Percentiles rank a stretch among this genome's conserved stretches.
These are phyloP conservation scores for Tenthredo livida DNA, from an alignment of 2,888 invertebrate species.

Conservation along the genomic window DNA sequence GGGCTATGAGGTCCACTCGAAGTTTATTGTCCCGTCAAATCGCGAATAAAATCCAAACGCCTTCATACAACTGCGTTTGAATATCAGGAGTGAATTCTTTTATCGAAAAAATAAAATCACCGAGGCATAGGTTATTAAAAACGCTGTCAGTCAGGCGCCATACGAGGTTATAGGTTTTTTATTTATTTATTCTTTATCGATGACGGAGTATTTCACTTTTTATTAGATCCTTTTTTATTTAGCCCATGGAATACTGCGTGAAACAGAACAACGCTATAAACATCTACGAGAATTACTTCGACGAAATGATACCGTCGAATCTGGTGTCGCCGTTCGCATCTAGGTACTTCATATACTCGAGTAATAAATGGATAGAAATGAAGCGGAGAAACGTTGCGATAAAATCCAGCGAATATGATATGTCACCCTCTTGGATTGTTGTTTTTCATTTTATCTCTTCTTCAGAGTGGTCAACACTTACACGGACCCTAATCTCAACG, in stretches of 20 bases:
- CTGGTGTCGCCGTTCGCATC: slow-evolving; percentile 83
- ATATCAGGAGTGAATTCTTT: neutral
- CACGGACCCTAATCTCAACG: slow-evolving; percentile 84
- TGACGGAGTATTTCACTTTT: slow-evolving; percentile 47
- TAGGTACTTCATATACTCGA: slow-evolving; percentile 34
- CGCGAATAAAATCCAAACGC: neutral
- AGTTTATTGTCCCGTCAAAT: neutral
- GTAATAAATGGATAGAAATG: slow-evolving; percentile 27
- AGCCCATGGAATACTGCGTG: slow-evolving; percentile 93
- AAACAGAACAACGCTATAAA: slow-evolving; percentile 95
- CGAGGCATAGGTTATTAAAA: neutral
- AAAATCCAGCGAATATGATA: neutral
- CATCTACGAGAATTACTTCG: slow-evolving; percentile 93
- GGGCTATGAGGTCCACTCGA: neutral
- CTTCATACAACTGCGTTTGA: neutral
- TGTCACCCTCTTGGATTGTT: neutral
- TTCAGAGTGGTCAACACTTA: slow-evolving; percentile 91
- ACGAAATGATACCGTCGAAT: slow-evolving; percentile 85
- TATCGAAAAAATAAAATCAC: neutral
- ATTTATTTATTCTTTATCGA: slow-evolving; percentile 29
- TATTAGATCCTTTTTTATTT: slow-evolving; percentile 62
- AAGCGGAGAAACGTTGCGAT: neutral
- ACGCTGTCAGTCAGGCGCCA: neutral
- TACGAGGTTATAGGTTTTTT: neutral
- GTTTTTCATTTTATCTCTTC: neutral